These are phyloP conservation scores for Eupeodes luniger DNA, from an alignment of 2,888 invertebrate genomes.

Conservation along the genomic window DNA sequence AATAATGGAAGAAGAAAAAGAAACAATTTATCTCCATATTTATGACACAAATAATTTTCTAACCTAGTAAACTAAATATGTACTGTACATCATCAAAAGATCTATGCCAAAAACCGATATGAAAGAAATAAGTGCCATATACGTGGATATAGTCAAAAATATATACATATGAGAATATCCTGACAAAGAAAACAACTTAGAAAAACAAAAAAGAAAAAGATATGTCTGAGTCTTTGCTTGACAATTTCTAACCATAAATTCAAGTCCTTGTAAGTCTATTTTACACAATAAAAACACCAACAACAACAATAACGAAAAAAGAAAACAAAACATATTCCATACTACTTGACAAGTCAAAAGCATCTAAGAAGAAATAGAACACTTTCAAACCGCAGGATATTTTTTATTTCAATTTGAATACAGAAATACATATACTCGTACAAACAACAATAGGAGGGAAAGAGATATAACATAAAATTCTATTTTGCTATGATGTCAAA, in stretches of 20 bases:
- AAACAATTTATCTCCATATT: background rate
- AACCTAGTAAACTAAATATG: constrained; percentile 14
- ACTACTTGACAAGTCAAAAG: constrained; percentile 18
- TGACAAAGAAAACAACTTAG: background rate
- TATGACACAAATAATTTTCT: background rate
- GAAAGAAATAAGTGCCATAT: background rate
- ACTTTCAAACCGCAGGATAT: constrained; percentile 44
- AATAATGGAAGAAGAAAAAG: too few relatives aligned
- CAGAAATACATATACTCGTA: background rate
- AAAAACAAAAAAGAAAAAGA: background rate
- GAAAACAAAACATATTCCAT: background rate
- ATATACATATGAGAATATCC: background rate
- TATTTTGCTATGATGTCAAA: constrained; percentile 34
- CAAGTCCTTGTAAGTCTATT: constrained; percentile 1
- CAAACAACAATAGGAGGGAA: background rate
- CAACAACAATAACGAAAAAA: background rate
- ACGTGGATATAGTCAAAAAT: background rate
- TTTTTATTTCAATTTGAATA: constrained; percentile 24
- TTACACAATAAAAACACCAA: background rate
- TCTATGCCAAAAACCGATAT: background rate
- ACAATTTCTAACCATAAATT: constrained; percentile 13
- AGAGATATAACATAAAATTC: constrained; percentile 3
- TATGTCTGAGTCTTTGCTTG: background rate
- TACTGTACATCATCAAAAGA: background rate
- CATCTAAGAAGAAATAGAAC: constrained; percentile 16